phyloP scores from a whole-genome alignment of 2,113 vertebrate species.

The Peromyscus leucopus region DNA sequence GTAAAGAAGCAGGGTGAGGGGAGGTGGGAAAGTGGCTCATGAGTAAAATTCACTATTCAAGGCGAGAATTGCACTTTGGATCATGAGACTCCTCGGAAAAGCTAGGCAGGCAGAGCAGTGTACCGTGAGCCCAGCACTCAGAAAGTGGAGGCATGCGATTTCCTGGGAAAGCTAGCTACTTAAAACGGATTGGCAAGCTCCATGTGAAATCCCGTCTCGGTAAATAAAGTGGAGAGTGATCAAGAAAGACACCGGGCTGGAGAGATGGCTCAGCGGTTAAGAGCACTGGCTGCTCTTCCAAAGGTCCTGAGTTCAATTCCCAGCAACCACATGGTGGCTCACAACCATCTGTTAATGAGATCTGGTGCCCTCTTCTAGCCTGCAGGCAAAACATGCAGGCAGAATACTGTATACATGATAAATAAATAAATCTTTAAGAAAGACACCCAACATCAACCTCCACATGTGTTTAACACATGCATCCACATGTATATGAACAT shows the following conservation, averaged over 20 bases:
- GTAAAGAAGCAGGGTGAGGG: neutral
- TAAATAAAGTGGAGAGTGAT: neutral
- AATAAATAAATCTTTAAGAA: neutral
- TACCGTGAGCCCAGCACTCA: neutral
- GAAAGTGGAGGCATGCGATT: too few relatives aligned
- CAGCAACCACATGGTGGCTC: too few relatives aligned
- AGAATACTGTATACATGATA: too few relatives aligned
- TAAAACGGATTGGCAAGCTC: neutral
- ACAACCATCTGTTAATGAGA: too few relatives aligned
- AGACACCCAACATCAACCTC: neutral
- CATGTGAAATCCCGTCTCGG: neutral
- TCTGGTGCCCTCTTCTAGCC: too few relatives aligned
- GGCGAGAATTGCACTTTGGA: neutral
- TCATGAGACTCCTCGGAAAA: neutral
- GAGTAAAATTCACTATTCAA: neutral
- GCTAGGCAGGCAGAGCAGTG: neutral
- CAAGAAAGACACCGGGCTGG: neutral
- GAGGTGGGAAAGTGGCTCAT: neutral
- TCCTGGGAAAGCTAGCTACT: too few relatives aligned
- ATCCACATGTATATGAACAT: neutral
- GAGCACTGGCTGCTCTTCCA: too few relatives aligned
- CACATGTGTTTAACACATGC: neutral
- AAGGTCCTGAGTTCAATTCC: too few relatives aligned
- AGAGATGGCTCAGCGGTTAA: too few relatives aligned
- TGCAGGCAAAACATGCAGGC: too few relatives aligned